These are phyloP conservation scores for Limnephilus auricula DNA, from an alignment of 2,888 invertebrate genomes.

Conservation along the genomic window DNA sequence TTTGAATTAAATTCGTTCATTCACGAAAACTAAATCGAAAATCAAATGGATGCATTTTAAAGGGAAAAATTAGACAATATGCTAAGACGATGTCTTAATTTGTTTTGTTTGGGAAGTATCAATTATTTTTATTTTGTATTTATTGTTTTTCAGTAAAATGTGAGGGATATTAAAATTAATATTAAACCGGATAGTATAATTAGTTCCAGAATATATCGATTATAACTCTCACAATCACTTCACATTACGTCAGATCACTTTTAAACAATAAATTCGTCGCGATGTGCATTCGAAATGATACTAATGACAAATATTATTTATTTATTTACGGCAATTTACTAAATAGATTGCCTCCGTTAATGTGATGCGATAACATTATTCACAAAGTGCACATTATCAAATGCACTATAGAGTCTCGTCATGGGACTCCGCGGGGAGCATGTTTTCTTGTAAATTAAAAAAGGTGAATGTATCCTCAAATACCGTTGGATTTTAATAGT, in stretches of 20 bases:
- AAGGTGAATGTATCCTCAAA: neutral
- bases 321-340: neutral
- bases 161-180: too few relatives aligned
- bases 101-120: too few relatives aligned
- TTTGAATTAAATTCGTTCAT: too few relatives aligned
- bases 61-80: too few relatives aligned
- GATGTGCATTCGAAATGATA: neutral
- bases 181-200: too few relatives aligned
- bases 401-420: neutral
- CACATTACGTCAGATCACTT: neutral
- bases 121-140: too few relatives aligned
- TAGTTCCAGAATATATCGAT: neutral
- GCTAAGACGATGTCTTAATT: too few relatives aligned
- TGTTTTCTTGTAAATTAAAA: neutral
- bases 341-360: neutral
- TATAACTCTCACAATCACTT: neutral
- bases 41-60: too few relatives aligned
- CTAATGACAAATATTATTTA: neutral
- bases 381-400: neutral
- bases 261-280: neutral
- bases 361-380: neutral
- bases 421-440: neutral
- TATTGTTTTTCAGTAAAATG: too few relatives aligned
- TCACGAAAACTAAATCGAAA: too few relatives aligned
- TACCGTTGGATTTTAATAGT: neutral